These are phyloP conservation scores for Tetheella fluctuosa DNA, from an alignment of 2,888 invertebrate genomes.

Conservation along the genomic window DNA sequence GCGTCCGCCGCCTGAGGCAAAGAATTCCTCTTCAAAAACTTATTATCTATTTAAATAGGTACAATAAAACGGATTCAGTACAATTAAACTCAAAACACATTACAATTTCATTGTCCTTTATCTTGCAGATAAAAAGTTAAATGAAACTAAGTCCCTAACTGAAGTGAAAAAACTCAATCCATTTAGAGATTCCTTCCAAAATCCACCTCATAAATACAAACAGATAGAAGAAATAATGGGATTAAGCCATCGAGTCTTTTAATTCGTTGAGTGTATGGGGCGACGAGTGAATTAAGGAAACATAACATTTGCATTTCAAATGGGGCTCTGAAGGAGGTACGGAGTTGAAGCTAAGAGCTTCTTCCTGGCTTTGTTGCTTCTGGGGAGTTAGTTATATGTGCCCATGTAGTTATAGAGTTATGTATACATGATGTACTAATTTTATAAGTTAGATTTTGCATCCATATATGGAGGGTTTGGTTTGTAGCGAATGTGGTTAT, in stretches of 20 bases:
- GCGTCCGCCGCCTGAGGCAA: too few relatives aligned
- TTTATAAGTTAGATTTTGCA: too few relatives aligned
- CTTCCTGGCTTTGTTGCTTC: constrained; percentile 7
- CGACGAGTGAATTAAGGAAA: constrained; percentile 48
- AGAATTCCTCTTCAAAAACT: too few relatives aligned
- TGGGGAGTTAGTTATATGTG: too few relatives aligned
- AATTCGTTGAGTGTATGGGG: constrained; percentile 43
- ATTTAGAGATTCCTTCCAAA: background rate
- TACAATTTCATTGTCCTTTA: too few relatives aligned
- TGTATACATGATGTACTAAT: background rate
- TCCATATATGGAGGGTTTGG: too few relatives aligned
- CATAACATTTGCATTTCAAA: constrained; percentile 61
- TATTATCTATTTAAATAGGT: too few relatives aligned
- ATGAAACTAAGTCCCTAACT: background rate
- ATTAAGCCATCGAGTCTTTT: constrained; percentile 50
- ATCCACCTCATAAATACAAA: constrained; percentile 15
- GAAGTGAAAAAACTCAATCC: background rate
- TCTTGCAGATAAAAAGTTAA: too few relatives aligned
- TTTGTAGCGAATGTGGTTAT: too few relatives aligned
- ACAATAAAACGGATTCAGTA: too few relatives aligned
- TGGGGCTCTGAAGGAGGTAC: constrained; percentile 21
- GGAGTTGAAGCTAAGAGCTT: constrained; percentile 8
- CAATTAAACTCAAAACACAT: too few relatives aligned
- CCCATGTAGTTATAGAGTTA: background rate
- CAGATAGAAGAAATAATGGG: constrained; percentile 38